phyloP scores from a whole-genome alignment of 2,113 vertebrate genomes.

The Tragelaphus scriptus region DNA sequence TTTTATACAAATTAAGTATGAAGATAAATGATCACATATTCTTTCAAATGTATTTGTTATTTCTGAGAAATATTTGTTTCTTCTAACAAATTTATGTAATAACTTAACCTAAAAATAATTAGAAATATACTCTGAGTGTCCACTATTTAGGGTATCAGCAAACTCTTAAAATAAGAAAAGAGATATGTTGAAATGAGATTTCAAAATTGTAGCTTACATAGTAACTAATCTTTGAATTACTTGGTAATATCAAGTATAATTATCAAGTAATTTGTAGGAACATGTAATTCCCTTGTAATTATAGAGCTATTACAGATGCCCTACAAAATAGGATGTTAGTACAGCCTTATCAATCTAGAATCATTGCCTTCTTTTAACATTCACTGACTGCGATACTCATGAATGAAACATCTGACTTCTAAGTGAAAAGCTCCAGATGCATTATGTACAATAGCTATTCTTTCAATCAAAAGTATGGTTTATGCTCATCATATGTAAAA shows the following conservation, averaged over 20 bases:
- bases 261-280: constrained; percentile 73
- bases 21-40: neutral
- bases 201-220: constrained; percentile 64
- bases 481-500: constrained; percentile 35
- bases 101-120: neutral
- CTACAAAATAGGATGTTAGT: constrained; percentile 41
- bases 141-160: neutral
- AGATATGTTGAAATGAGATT: neutral
- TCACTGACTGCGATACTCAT: constrained; percentile 63
- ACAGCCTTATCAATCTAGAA: constrained; percentile 52
- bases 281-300: constrained; percentile 71
- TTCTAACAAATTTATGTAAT: neutral
- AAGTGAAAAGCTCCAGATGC: constrained; percentile 73
- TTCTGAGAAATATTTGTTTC: neutral
- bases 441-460: constrained; percentile 66
- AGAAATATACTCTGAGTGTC: neutral
- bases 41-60: neutral
- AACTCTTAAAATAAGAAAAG: neutral
- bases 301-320: constrained; percentile 65
- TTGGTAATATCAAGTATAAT: constrained; percentile 68
- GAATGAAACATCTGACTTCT: constrained; percentile 73
- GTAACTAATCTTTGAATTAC: constrained; percentile 74
- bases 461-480: constrained; percentile 50
- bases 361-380: constrained; percentile 56
- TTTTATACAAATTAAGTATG: neutral